These are phyloP conservation scores for Sialis fuliginosa DNA, from an alignment of 2,888 invertebrate species.

Conservation along the genomic window DNA sequence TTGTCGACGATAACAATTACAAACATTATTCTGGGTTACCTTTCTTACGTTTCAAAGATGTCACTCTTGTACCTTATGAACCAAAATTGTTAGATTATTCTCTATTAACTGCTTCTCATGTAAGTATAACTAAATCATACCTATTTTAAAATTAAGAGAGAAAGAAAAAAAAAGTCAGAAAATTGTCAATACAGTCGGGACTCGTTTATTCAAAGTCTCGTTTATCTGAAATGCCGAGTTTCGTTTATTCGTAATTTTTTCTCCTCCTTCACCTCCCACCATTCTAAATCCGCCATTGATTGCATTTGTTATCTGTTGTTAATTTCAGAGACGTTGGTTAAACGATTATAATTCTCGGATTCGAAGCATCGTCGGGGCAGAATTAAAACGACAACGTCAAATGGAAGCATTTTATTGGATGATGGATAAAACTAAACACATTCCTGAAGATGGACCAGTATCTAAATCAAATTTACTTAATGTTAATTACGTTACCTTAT, in stretches of 20 bases:
- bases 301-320: background rate
- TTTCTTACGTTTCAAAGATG: slow-evolving; percentile 57
- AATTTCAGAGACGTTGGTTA: slow-evolving; percentile 53
- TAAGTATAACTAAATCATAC: slow-evolving; percentile 29
- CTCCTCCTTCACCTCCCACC: no score
- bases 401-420: slow-evolving; percentile 67
- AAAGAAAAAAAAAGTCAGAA: no score
- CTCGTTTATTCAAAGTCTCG: no score
- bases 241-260: no score
- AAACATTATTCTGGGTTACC: slow-evolving; percentile 28
- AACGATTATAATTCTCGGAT: slow-evolving; percentile 63
- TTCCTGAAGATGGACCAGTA: slow-evolving; percentile 33
- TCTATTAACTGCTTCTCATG: slow-evolving; percentile 64
- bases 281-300: no score
- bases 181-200: no score
- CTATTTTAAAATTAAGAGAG: background rate
- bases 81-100: slow-evolving; percentile 63
- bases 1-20: slow-evolving; percentile 28
- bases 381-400: slow-evolving; percentile 49
- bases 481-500: background rate
- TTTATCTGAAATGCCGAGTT: no score
- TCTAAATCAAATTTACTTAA: background rate
- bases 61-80: slow-evolving; percentile 78
- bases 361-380: slow-evolving; percentile 51
- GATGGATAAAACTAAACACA: slow-evolving; percentile 58